phyloP scores from a whole-genome alignment of 2,113 vertebrate species.

The Panthera leo region DNA sequence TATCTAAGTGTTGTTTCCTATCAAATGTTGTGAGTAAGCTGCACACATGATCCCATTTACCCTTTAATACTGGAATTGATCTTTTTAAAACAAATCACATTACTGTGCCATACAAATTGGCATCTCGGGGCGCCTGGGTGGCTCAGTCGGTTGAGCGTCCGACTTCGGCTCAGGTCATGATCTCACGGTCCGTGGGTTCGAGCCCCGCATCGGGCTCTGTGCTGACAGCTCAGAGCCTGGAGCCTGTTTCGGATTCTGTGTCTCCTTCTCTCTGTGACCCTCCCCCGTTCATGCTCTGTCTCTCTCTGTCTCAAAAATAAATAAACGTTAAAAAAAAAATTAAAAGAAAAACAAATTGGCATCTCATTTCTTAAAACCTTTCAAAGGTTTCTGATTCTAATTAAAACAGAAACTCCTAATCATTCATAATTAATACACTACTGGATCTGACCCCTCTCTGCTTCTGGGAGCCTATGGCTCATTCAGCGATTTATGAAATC shows the following conservation, averaged over 20 bases:
- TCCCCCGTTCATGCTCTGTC: too few relatives aligned
- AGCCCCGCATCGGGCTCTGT: too few relatives aligned
- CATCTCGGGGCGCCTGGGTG: background rate
- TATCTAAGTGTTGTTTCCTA: background rate
- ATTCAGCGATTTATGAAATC: background rate
- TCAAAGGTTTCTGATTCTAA: background rate
- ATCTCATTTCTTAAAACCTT: background rate
- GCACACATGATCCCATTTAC: background rate
- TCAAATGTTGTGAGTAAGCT: background rate
- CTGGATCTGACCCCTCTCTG: background rate
- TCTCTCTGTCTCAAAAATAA: too few relatives aligned
- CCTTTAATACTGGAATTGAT: background rate
- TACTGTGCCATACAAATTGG: background rate
- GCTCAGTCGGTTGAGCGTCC: too few relatives aligned
- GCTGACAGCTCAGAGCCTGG: too few relatives aligned
- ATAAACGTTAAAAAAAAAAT: too few relatives aligned
- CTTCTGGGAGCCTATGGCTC: background rate
- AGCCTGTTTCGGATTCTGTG: too few relatives aligned
- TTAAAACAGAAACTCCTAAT: background rate
- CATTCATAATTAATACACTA: background rate
- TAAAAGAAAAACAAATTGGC: background rate
- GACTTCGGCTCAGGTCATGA: too few relatives aligned
- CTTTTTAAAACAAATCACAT: conserved; percentile 4
- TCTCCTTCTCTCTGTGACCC: too few relatives aligned
- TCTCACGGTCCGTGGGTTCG: too few relatives aligned